phyloP scores from a whole-genome alignment of 2,113 vertebrate species.

The Calidris pugnax region DNA sequence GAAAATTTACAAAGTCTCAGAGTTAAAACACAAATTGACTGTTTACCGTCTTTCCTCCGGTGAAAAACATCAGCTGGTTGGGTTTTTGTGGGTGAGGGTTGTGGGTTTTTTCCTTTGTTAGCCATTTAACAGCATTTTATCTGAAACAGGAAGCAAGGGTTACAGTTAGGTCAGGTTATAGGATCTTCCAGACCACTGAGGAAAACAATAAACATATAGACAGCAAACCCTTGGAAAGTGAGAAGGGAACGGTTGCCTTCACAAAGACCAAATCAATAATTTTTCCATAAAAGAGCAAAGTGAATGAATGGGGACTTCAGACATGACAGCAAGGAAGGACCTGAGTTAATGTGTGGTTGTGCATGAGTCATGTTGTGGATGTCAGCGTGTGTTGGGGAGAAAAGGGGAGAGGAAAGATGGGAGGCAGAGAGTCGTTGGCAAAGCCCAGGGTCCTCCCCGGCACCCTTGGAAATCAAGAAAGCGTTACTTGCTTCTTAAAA shows the following conservation, averaged over 20 bases:
- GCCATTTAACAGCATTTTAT: conserved; percentile 17
- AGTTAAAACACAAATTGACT: neutral
- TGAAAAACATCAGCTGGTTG: conserved; percentile 35
- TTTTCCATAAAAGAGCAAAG: neutral
- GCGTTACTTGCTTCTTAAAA: neutral
- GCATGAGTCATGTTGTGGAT: neutral
- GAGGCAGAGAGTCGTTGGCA: neutral
- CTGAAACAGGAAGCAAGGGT: neutral
- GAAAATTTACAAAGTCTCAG: neutral
- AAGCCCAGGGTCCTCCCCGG: neutral
- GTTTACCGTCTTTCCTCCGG: neutral
- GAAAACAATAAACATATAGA: neutral
- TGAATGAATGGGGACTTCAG: neutral
- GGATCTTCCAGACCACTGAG: neutral
- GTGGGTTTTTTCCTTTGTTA: neutral
- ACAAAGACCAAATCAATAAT: neutral
- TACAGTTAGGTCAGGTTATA: neutral
- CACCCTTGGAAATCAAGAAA: neutral
- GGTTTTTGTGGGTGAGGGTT: neutral
- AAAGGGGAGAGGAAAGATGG: neutral
- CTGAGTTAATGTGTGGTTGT: neutral
- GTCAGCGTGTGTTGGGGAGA: neutral
- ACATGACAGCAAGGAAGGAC: neutral
- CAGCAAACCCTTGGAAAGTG: neutral
- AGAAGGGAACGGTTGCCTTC: neutral